These are phyloP conservation scores for Lithophane semibrunnea DNA, from an alignment of 2,888 invertebrate genomes.

Conservation along the genomic window DNA sequence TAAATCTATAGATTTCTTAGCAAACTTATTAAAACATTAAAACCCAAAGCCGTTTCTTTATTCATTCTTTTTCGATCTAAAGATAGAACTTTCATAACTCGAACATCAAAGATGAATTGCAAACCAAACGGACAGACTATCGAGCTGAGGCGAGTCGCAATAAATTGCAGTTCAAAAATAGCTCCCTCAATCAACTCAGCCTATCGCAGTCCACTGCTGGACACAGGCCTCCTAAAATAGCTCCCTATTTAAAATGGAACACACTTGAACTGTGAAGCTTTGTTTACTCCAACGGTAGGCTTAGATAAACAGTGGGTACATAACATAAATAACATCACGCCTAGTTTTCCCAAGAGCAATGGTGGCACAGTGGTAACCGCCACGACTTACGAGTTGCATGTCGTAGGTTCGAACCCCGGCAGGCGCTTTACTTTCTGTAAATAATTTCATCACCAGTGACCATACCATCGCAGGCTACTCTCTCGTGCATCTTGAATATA, in stretches of 20 bases:
- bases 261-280: conserved; percentile 3
- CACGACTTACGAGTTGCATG: too few relatives aligned
- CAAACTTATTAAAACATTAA: not conserved
- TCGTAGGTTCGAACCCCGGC: too few relatives aligned
- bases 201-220: too few relatives aligned
- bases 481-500: too few relatives aligned
- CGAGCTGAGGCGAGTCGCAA: not conserved
- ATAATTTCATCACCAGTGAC: too few relatives aligned
- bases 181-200: not conserved
- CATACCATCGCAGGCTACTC: too few relatives aligned
- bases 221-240: not conserved
- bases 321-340: too few relatives aligned
- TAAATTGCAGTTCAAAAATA: conserved; percentile 1
- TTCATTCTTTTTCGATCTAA: not conserved
- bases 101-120: not conserved
- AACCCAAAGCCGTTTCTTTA: not conserved
- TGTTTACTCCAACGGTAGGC: not conserved
- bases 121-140: not conserved
- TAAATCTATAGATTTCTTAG: not conserved
- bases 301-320: too few relatives aligned
- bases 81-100: conserved; percentile 1
- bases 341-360: too few relatives aligned
- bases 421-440: too few relatives aligned
- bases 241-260: not conserved
- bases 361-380: too few relatives aligned